Conservation (phyloP, 2,797 vertebrate species). For the Antrozous pallidus region DNA sequence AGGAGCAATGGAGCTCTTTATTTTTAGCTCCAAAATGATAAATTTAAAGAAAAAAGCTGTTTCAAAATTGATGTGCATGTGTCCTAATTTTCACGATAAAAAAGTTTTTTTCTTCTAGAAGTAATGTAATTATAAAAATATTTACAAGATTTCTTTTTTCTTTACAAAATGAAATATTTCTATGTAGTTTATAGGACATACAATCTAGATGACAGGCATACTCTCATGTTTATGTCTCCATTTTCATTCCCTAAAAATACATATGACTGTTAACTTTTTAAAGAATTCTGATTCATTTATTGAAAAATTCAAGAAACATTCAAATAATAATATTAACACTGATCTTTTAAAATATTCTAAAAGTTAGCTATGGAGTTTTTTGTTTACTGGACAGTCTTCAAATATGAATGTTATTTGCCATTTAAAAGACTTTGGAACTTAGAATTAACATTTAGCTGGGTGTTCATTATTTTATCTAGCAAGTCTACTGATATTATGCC, state of each 20-base stretch:
- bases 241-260: constrained; percentile 6
- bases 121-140: not conserved
- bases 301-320: not conserved
- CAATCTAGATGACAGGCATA: not conserved
- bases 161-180: not conserved
- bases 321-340: not conserved
- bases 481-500: too few relatives aligned
- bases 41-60: not conserved
- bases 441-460: too few relatives aligned
- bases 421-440: not conserved
- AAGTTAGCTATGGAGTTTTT: not conserved
- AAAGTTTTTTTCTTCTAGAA: not conserved
- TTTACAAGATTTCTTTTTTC: not conserved
- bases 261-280: not conserved
- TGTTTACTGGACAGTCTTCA: not conserved
- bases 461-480: too few relatives aligned
- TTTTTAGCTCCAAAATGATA: constrained; percentile 42
- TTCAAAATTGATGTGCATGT: constrained; percentile 20
- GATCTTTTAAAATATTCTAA: not conserved
- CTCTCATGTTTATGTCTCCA: not conserved
- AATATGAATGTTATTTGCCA: not conserved
- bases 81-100: constrained; percentile 22
- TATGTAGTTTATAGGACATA: not conserved
- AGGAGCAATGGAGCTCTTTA: constrained; percentile 18
- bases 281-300: not conserved